A percentile compares a stretch with the other conserved stretches of the same genome.
Evolutionary conservation across 2,797 vertebrate genomes (phyloP).

Genomic region (Benthosema pterotum): DNA sequence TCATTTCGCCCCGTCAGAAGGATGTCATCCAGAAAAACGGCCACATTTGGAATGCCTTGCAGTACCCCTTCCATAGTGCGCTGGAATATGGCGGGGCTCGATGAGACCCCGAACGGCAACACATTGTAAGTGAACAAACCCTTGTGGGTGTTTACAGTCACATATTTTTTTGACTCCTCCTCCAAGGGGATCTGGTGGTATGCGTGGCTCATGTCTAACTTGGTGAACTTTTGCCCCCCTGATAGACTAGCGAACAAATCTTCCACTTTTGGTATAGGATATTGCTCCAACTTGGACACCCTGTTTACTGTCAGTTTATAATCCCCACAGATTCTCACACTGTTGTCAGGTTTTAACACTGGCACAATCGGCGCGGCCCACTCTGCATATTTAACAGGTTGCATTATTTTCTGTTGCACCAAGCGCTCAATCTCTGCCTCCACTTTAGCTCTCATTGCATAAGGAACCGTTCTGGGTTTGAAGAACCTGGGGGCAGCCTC

Average conservation of each 20-base stretch:
- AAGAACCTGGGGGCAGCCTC: constrained; percentile 26
- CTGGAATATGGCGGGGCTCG: constrained; percentile 26
- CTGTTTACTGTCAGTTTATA: constrained; percentile 34
- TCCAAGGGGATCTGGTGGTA: constrained; percentile 32
- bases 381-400: constrained; percentile 21
- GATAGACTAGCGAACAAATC: constrained; percentile 27
- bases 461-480: constrained; percentile 22
- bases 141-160: constrained; percentile 34
- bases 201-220: constrained; percentile 33
- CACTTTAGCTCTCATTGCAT: constrained; percentile 15
- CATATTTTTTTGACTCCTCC: constrained; percentile 15
- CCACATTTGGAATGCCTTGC: constrained; percentile 9
- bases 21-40: constrained; percentile 38
- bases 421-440: constrained; percentile 18
- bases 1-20: constrained; percentile 14
- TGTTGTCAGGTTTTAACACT: constrained; percentile 14
- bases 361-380: constrained; percentile 14
- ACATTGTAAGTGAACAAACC: constrained; percentile 14
- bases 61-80: constrained; percentile 20
- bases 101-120: constrained; percentile 27
- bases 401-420: neutral
- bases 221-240: constrained; percentile 27
- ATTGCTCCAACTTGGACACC: constrained; percentile 20
- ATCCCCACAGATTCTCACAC: constrained; percentile 13
- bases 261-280: constrained; percentile 15